Evolutionary conservation across 2,888 invertebrate species (phyloP), one percentile per base, ranked within the genome.

Genomic region (Archips xylosteana): DNA sequence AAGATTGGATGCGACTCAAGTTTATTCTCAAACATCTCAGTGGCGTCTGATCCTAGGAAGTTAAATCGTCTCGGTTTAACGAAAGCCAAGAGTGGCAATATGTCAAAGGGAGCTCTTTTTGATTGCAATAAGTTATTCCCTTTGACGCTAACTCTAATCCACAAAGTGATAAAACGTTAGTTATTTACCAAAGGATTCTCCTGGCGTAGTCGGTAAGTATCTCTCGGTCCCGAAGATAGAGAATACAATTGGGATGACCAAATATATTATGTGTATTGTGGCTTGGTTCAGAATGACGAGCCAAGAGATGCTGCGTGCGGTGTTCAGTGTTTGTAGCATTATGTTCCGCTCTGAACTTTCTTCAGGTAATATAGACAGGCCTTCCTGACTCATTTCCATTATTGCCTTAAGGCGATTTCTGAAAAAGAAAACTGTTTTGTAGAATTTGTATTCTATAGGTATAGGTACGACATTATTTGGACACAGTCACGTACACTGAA

Each of bases 191-290:
- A 82, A 88, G 8, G 83, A 77, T 59, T 85, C 86, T 45, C 89
- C 89, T 69, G 89, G 89, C 1, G 85, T 89, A 3, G 85, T 85
- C 0, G 89, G 89, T 57, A 90, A 76, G 71, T 88, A 89, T 75
- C 87, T 76, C 45, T 83, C 77, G 59, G 80, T 83, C 0, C 85
- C 84, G 23, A 88, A 81, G 3, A 87, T 57, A 5, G 86, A 87
- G 63, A 89, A 80, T 34, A 87, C 75, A n/a, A 88, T 79, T 2
- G 89, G 89, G 59, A 86, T 67, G 34, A 86, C 3, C n/a, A 89
- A 70, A 57, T 88, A 90, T 2, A 81, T 62, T 2, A 85, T 71
- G 70, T 90, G 89, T 0, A 79, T 82, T 9, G 84, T n/a, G 0
- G 80, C 78, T 66, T 86, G 87, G 72, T 87, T 88, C 3, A 79